Conservation (phyloP, 2,888 invertebrate species). For the Lasioglossum vierecki region DNA sequence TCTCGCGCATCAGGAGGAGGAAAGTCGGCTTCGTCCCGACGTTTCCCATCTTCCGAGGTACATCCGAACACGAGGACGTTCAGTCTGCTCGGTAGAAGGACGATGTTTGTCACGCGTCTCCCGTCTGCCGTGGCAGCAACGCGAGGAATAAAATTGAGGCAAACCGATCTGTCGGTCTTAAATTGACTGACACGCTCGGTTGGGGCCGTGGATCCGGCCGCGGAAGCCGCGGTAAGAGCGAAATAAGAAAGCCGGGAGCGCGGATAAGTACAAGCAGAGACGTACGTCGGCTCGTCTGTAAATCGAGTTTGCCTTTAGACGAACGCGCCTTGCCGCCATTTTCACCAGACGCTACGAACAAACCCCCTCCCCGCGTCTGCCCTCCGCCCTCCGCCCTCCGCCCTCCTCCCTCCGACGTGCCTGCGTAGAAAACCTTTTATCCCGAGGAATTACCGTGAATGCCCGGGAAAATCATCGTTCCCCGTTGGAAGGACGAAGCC, state of each 20-base stretch:
- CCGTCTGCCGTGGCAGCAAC: neutral
- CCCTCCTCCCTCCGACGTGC: neutral
- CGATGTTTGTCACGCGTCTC: constrained; percentile 56
- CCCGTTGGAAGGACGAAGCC: constrained; percentile 15
- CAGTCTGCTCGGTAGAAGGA: neutral
- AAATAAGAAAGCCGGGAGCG: constrained; percentile 35
- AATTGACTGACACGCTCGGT: constrained; percentile 62
- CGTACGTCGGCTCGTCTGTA: constrained; percentile 55
- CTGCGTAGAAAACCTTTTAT: constrained; percentile 55
- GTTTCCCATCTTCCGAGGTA: neutral
- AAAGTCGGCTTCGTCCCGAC: neutral
- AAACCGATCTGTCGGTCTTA: constrained; percentile 59
- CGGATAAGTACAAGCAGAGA: constrained; percentile 55
- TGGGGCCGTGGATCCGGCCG: constrained; percentile 22
- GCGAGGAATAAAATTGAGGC: constrained; percentile 45
- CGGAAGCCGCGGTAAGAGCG: constrained; percentile 24
- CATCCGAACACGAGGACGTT: neutral
- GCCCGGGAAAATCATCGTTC: constrained; percentile 56
- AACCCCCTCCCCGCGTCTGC: neutral
- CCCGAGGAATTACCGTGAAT: constrained; percentile 62
- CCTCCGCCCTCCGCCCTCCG: too few species aligned
- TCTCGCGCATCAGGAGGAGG: neutral
- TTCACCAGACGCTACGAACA: neutral
- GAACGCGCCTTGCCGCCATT: constrained; percentile 43
- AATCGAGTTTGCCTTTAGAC: constrained; percentile 63